Evolutionary conservation across 2,888 invertebrate species (phyloP), one percentile per base, ranked within the genome.

Genomic region (Baronia brevicornis): DNA sequence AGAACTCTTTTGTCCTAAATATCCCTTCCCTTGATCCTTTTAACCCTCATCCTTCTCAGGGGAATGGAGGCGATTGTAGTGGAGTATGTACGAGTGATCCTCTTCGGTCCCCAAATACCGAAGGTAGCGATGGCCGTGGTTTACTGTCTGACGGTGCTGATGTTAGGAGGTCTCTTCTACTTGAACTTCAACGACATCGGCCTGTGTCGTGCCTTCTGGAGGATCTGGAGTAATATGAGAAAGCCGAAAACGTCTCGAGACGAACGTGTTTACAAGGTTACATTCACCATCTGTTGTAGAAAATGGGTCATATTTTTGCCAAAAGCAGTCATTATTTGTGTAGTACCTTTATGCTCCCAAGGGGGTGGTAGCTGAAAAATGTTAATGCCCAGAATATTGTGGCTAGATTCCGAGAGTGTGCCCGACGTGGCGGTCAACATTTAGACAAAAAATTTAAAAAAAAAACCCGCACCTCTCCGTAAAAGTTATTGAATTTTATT

Each of bases 181-280:
- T 89, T 92, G 46, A 91, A 89, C 47, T 90, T 91, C 67, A 90
- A 90, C 46, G 93, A 93, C 56, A 89, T 92, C 41, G 96, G 96
- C 8, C 74, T 96, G 39, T 87, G 89, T 10, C 51, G 69, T 17
- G 87, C 90, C 0, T 85, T 93, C 29, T 90, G 90, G 68, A 87
- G 89, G 60, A 78, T 93, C 17, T 95, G 95, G 94, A 50, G 56
- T 33, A 75, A 71, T 28, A 74, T 80, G 74, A 57, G 46, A 46
- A 71, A 60, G 34, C 54, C 66, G 1, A 54, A 44, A 33, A 36
- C 34, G 3, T 17, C 26, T 15, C 7, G 18, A 15, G 5, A 9
- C 1, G 1, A 6, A 15, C 4, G 4, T 20, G 2, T 8, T 8
- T 5, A 14, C 3, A 9, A 15, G n/a, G n/a, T n/a, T n/a, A n/a